A percentile compares a stretch with the other conserved stretches of the same genome.
Evolutionary conservation across 2,113 vertebrate genomes (phyloP).

Genomic region (Mugil cephalus): DNA sequence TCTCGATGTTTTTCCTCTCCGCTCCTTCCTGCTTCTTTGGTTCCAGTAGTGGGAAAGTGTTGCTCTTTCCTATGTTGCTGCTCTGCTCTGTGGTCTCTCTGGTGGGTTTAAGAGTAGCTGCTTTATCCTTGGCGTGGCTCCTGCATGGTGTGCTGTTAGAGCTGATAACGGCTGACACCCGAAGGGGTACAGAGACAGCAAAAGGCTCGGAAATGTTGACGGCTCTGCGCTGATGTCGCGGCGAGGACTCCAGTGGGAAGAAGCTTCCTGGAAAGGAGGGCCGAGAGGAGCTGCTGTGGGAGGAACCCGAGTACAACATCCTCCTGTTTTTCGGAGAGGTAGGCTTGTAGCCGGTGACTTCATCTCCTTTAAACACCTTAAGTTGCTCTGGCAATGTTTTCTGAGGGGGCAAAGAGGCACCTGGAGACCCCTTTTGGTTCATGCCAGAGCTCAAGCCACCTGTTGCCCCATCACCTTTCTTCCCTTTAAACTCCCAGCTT

Average conservation of each 20-base stretch:
- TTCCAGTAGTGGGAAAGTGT: constrained; percentile 73
- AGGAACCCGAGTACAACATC: constrained; percentile 91
- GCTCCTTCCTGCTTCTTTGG: constrained; percentile 67
- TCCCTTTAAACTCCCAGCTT: constrained; percentile 87
- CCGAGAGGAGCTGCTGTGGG: constrained; percentile 84
- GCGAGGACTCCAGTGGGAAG: constrained; percentile 94
- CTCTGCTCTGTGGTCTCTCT: constrained; percentile 68
- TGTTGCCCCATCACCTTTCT: constrained; percentile 80
- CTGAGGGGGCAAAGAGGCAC: constrained; percentile 61
- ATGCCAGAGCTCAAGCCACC: constrained; percentile 75
- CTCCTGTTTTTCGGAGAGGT: constrained; percentile 90
- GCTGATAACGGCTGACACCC: constrained; percentile 95
- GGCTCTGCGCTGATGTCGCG: constrained; percentile 92
- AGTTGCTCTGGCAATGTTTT: constrained; percentile 92
- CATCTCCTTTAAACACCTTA: constrained; percentile 93
- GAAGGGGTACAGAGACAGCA: constrained; percentile 92
- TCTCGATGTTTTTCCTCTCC: constrained; percentile 63
- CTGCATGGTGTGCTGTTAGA: constrained; percentile 95
- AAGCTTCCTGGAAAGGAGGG: constrained; percentile 89
- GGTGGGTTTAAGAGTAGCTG: constrained; percentile 73
- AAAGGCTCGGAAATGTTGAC: constrained; percentile 98
- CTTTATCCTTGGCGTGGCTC: constrained; percentile 86
- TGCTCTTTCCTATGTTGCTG: constrained; percentile 62
- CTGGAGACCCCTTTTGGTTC: constrained; percentile 58
- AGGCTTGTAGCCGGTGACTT: constrained; percentile 87